Conservation (phyloP, 2,797 vertebrate genomes). For the Eidolon dupreanum region DNA sequence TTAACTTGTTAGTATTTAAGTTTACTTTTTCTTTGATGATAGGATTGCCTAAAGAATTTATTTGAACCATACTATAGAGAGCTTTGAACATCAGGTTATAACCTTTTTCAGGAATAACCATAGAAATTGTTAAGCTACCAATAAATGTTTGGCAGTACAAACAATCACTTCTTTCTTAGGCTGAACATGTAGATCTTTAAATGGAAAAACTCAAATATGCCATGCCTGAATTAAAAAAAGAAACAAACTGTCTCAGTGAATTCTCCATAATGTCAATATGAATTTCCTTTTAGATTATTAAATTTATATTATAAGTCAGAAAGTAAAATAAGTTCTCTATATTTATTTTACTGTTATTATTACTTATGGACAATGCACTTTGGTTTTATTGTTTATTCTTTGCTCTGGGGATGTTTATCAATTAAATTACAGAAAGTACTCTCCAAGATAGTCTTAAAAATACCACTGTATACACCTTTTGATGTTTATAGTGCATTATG, state of each 20-base stretch:
- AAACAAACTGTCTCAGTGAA: background rate
- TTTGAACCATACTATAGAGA: background rate
- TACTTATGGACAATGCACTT: background rate
- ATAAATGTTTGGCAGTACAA: background rate
- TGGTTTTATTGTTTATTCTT: slow-evolving; percentile 34
- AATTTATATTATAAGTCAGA: background rate
- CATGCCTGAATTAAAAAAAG: background rate
- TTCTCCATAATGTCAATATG: background rate
- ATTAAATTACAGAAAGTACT: background rate
- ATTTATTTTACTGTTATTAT: background rate
- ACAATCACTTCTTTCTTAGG: background rate
- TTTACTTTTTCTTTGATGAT: slow-evolving; percentile 32
- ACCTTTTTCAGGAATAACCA: background rate
- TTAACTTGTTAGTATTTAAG: slow-evolving; percentile 48
- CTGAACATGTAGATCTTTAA: background rate
- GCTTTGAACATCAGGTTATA: slow-evolving; percentile 26
- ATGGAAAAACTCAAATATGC: background rate
- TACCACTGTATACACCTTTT: background rate
- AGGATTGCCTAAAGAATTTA: slow-evolving; percentile 29
- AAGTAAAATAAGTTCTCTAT: background rate
- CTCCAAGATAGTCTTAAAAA: slow-evolving; percentile 17
- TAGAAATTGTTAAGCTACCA: background rate
- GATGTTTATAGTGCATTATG: background rate
- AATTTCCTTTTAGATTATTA: slow-evolving; percentile 38
- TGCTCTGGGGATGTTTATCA: slow-evolving; percentile 15